Conservation (phyloP, 2,888 invertebrate genomes). For the Macaria liturata region DNA sequence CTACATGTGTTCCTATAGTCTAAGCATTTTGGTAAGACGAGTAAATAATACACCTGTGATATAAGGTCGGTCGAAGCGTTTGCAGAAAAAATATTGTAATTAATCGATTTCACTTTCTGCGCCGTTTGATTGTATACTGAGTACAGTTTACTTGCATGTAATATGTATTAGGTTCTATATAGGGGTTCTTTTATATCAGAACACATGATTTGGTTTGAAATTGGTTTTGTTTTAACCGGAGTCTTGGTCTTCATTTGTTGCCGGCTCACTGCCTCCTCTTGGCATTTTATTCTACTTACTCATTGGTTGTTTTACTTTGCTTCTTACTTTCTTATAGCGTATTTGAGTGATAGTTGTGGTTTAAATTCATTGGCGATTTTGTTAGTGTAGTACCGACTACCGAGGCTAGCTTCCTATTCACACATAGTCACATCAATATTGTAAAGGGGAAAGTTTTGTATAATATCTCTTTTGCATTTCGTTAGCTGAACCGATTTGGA, state of each 20-base stretch:
- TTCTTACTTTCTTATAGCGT: too few relatives aligned
- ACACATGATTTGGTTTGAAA: constrained; percentile 32
- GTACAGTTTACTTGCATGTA: constrained; percentile 26
- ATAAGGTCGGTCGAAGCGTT: constrained; percentile 34
- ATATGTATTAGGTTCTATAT: constrained; percentile 22
- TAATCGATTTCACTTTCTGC: constrained; percentile 68
- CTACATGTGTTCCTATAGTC: constrained; percentile 41
- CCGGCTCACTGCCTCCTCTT: constrained; percentile 39
- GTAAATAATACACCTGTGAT: constrained; percentile 39
- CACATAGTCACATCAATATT: too few relatives aligned
- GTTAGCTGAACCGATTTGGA: too few relatives aligned
- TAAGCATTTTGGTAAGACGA: constrained; percentile 47
- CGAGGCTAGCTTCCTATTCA: too few relatives aligned
- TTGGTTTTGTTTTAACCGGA: constrained; percentile 47
- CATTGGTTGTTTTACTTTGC: constrained; percentile 6
- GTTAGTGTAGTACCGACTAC: too few relatives aligned
- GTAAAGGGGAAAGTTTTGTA: too few relatives aligned
- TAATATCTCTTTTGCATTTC: too few relatives aligned
- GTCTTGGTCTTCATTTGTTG: constrained; percentile 38
- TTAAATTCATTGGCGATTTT: too few relatives aligned
- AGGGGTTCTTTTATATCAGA: constrained; percentile 9
- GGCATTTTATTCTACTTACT: constrained; percentile 16
- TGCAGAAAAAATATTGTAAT: constrained; percentile 31
- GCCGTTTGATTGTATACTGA: constrained; percentile 31
- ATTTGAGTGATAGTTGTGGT: too few relatives aligned